Evolutionary conservation across 2,888 invertebrate genomes (phyloP).

Genomic region (Yponomeuta malinellus): DNA sequence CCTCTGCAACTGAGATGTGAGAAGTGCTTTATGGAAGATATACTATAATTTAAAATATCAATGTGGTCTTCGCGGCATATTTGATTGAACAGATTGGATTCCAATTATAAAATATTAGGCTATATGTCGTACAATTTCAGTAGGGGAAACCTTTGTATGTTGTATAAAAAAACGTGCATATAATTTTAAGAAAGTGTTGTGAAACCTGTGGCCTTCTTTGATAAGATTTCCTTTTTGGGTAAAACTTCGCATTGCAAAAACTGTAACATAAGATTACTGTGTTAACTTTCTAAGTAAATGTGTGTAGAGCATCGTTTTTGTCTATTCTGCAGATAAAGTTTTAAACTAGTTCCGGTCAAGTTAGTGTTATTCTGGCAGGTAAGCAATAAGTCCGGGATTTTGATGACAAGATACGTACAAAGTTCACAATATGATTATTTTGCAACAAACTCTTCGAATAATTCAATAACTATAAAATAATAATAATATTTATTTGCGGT

Average conservation of each 20-base stretch:
- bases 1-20: no score
- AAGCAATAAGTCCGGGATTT: neutral
- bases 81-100: no score
- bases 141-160: neutral
- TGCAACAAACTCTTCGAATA: no score
- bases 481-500: no score
- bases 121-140: neutral
- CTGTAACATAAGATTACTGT: neutral
- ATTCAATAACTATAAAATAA: no score
- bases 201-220: conserved; percentile 26
- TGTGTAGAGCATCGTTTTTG: neutral
- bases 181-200: conserved; percentile 21
- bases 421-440: no score
- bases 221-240: conserved; percentile 22
- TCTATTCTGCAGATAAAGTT: neutral
- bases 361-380: neutral
- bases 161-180: neutral
- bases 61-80: no score
- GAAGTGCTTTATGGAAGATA: no score
- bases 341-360: neutral
- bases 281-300: neutral
- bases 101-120: no score
- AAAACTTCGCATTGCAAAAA: neutral
- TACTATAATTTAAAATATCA: no score
- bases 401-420: no score